A percentile compares a stretch with the other conserved stretches of the same genome.
phyloP scores from a whole-genome alignment of 2,888 invertebrate genomes.

The Drosophila birchii region DNA sequence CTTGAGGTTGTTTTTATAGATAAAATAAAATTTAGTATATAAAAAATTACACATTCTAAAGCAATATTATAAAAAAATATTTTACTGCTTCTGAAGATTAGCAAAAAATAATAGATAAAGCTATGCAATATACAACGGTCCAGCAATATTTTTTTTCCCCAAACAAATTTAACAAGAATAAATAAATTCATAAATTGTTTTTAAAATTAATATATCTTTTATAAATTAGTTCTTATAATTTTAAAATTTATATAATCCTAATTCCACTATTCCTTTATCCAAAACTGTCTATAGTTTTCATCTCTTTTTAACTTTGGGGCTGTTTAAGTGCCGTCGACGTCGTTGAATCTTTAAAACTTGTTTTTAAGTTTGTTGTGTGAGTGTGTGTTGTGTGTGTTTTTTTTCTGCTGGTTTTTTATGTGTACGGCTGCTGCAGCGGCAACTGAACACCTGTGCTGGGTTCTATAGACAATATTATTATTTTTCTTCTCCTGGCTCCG shows the following conservation, averaged over 20 bases:
- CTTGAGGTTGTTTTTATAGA: no score
- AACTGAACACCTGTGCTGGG: conserved; percentile 80
- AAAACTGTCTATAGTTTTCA: conserved; percentile 13
- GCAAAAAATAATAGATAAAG: not conserved
- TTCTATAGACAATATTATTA: conserved; percentile 58
- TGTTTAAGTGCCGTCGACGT: conserved; percentile 63
- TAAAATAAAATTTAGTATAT: no score
- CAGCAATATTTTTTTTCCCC: no score
- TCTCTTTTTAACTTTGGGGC: conserved; percentile 38
- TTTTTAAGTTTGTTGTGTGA: conserved; percentile 68
- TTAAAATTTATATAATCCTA: not conserved
- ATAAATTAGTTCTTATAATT: not conserved
- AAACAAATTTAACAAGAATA: no score
- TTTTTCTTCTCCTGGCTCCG: conserved; percentile 25
- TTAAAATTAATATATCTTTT: not conserved
- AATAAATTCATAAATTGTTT: not conserved
- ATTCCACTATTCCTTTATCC: not conserved
- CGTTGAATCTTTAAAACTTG: conserved; percentile 80
- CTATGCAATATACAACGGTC: no score
- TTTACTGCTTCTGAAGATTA: not conserved
- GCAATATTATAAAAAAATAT: not conserved
- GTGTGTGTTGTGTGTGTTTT: conserved; percentile 31
- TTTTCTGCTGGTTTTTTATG: conserved; percentile 59
- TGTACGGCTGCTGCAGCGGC: conserved; percentile 63
- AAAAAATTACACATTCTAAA: no score